A percentile compares a stretch with the other conserved stretches of the same genome.
Conservation (phyloP, 2,888 invertebrate species). For the Amblyteles armatorius region DNA sequence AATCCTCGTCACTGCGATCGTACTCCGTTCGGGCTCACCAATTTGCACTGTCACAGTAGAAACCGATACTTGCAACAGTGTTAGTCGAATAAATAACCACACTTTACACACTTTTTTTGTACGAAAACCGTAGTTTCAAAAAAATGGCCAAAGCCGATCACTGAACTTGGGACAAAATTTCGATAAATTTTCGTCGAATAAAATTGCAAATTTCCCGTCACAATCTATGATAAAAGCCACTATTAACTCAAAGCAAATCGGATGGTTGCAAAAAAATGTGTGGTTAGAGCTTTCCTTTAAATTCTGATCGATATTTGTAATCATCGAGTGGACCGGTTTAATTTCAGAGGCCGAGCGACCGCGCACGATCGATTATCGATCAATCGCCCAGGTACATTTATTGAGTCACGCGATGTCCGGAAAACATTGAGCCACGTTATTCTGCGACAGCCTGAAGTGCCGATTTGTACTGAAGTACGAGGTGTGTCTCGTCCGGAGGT, state of each 20-base stretch:
- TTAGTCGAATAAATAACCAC: not conserved
- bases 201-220: not conserved
- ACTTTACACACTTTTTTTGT: not conserved
- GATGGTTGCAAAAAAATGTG: no score
- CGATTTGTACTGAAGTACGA: slow-evolving; percentile 59
- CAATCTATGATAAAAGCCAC: not conserved
- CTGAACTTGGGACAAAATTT: not conserved
- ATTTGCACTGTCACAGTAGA: not conserved
- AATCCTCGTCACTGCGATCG: not conserved
- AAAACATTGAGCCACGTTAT: slow-evolving; percentile 7
- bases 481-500: slow-evolving; percentile 39
- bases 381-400: slow-evolving; percentile 2
- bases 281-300: not conserved
- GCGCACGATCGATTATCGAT: not conserved
- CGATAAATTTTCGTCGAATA: not conserved
- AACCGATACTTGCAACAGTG: not conserved
- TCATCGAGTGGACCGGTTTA: not conserved
- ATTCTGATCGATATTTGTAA: not conserved
- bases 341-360: not conserved
- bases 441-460: slow-evolving; percentile 44
- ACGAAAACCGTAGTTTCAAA: not conserved
- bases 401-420: not conserved
- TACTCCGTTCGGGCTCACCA: not conserved
- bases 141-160: not conserved
- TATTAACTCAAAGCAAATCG: no score